Evolutionary conservation across 1,140 invertebrate species (phyloP).

Genomic region (Wiebesia pumilae): DNA sequence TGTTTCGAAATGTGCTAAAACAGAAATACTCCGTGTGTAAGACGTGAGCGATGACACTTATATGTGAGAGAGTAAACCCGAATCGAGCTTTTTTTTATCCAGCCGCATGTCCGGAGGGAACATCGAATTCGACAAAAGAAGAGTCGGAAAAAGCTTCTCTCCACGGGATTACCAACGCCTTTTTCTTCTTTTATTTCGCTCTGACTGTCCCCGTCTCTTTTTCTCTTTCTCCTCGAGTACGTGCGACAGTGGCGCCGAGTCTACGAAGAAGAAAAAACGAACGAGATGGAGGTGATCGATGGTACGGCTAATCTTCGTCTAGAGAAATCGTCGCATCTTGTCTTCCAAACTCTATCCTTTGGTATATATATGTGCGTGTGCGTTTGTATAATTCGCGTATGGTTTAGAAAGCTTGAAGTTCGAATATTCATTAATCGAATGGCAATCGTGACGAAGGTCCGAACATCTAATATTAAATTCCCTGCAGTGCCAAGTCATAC

Average conservation of each 20-base stretch:
- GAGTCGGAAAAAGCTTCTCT: constrained; percentile 47
- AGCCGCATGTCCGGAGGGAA: constrained; percentile 24
- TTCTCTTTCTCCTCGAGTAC: background rate
- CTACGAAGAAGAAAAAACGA: constrained; percentile 6
- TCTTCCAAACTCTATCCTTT: background rate
- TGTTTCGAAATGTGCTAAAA: constrained; percentile 1
- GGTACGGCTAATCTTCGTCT: constrained; percentile 50
- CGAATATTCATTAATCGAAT: constrained; percentile 30
- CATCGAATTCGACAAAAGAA: constrained; percentile 46
- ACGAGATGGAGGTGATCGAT: constrained; percentile 28
- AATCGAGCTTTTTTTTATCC: constrained; percentile 1
- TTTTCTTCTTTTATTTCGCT: background rate
- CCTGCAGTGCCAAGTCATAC: background rate
- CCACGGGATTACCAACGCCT: constrained; percentile 30
- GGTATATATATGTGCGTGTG: background rate
- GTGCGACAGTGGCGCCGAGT: background rate
- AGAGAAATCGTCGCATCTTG: constrained; percentile 6
- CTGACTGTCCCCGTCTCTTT: constrained; percentile 6
- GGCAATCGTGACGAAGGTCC: constrained; percentile 11
- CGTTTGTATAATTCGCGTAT: background rate
- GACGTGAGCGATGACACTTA: constrained; percentile 40
- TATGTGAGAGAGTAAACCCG: background rate
- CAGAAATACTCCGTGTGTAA: background rate
- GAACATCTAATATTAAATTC: constrained; percentile 18
- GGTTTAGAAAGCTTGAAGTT: background rate